Evolutionary conservation across 1,140 invertebrate species (phyloP), one percentile per base, ranked within the genome.

Genomic region (Bombus huntii): DNA sequence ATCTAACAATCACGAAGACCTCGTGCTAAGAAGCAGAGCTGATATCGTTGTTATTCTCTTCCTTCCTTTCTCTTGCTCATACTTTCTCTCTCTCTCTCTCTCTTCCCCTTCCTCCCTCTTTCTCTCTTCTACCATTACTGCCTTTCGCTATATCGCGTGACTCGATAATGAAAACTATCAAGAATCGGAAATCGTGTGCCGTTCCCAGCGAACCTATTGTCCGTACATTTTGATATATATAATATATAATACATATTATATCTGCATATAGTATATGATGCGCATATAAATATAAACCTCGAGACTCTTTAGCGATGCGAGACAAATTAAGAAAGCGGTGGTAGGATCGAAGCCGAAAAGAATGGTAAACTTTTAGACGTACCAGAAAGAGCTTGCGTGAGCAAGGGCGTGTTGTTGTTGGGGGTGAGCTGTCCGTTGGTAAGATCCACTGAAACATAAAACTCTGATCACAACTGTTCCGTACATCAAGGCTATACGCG

Each of bases 371-470:
- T 66, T 90, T 66, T 57, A 73, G 92, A 95, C 95, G 96, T 97
- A 98, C 98, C 98, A 98, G 98, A 98, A 95, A 98, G 97, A 92
- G 98, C 98, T 96, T 98, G 98, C 95, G 98, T 98, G 95, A 98
- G 97, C 95, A 98, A 97, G 94, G 98, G 98, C 94, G 98, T 98
- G 96, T 98, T 98, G 97, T 98, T 98, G 96, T 98, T 98, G 93
- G 98, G 98, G 94, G 98, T 98, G 94, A 98, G 97, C 96, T 98
- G 98, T 95, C 98, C 98, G 96, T 98, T 98, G 96, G 97, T 98
- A 96, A 98, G 97, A 96, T 98, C 98, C 97, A 98, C 98, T 98
- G 97, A 96, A 97, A 97, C 94, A 97, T 94, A 95, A 95, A 95
- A 93, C 90, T 95, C 89, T 89, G 88, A 92, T 95, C 90, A 95